Evolutionary conservation across 2,888 invertebrate genomes (phyloP).

Genomic region (Brenthis daphne): DNA sequence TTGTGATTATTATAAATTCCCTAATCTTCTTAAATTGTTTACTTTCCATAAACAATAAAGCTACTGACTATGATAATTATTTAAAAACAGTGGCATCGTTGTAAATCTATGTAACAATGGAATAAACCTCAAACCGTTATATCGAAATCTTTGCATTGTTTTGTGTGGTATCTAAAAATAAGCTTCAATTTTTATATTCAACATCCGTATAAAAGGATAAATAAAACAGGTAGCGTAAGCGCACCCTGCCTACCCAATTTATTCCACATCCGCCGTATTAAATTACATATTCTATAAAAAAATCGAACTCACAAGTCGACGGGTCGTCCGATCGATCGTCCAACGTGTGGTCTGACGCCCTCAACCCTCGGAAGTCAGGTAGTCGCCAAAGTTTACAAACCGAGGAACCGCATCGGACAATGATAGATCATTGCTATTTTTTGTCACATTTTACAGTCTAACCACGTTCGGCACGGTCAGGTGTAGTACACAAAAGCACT

Average conservation of each 20-base stretch:
- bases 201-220: slow-evolving; percentile 52
- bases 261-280: slow-evolving; percentile 80
- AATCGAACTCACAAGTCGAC: slow-evolving; percentile 71
- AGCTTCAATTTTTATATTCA: slow-evolving; percentile 36
- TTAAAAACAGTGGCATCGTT: slow-evolving; percentile 61
- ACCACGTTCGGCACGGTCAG: slow-evolving; percentile 46
- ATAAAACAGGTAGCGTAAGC: slow-evolving; percentile 79
- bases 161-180: slow-evolving; percentile 45
- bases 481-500: slow-evolving; percentile 70
- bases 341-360: slow-evolving; percentile 47
- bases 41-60: slow-evolving; percentile 22
- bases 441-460: slow-evolving; percentile 75
- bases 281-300: slow-evolving; percentile 71
- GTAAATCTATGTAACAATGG: slow-evolving; percentile 64
- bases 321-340: slow-evolving; percentile 67
- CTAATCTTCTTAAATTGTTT: slow-evolving; percentile 26
- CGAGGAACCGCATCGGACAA: slow-evolving; percentile 59
- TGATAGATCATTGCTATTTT: slow-evolving; percentile 75
- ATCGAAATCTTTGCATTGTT: slow-evolving; percentile 66
- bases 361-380: slow-evolving; percentile 71
- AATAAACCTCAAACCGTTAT: slow-evolving; percentile 63
- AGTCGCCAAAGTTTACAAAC: slow-evolving; percentile 78
- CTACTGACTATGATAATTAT: slow-evolving; percentile 60
- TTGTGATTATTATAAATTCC: slow-evolving; percentile 29
- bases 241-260: slow-evolving; percentile 80